Evolutionary conservation across 2,113 vertebrate species (phyloP).

Genomic region (Benitochromis conjunctus): DNA sequence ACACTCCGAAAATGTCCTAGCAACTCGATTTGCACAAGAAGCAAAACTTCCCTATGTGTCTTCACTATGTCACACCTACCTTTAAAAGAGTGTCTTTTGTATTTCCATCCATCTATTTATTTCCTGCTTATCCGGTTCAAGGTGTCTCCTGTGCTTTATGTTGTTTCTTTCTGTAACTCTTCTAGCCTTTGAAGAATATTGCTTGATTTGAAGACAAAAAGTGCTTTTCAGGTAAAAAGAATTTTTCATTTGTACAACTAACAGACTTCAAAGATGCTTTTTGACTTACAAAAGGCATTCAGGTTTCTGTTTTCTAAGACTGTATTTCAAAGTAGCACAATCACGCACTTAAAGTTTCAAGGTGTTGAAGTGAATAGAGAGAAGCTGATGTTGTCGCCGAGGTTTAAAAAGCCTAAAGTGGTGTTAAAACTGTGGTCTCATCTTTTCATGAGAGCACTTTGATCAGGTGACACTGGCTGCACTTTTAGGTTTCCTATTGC

Average conservation of each 20-base stretch:
- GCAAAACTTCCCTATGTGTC: neutral
- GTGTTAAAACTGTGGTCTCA: neutral
- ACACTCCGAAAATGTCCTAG: neutral
- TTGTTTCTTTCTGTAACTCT: neutral
- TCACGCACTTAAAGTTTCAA: constrained; percentile 27
- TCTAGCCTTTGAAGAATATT: neutral
- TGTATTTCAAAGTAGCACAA: constrained; percentile 2
- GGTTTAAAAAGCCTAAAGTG: constrained; percentile 15
- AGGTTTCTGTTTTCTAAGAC: neutral
- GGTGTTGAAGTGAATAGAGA: neutral
- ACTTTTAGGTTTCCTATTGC: neutral
- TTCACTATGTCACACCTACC: neutral
- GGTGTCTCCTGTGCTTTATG: neutral
- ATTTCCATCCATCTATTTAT: neutral
- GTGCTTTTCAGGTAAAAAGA: neutral
- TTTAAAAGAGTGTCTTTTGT: neutral
- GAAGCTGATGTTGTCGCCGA: neutral
- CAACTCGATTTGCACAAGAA: neutral
- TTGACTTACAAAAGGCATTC: neutral
- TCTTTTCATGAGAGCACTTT: neutral
- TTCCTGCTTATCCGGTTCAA: neutral
- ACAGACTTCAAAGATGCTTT: neutral
- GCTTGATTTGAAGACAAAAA: neutral
- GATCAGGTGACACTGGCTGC: constrained; percentile 5
- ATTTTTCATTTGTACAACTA: neutral